Evolutionary conservation across 2,888 invertebrate genomes (phyloP), one percentile per base, ranked within the genome.

Genomic region (Troides helena): DNA sequence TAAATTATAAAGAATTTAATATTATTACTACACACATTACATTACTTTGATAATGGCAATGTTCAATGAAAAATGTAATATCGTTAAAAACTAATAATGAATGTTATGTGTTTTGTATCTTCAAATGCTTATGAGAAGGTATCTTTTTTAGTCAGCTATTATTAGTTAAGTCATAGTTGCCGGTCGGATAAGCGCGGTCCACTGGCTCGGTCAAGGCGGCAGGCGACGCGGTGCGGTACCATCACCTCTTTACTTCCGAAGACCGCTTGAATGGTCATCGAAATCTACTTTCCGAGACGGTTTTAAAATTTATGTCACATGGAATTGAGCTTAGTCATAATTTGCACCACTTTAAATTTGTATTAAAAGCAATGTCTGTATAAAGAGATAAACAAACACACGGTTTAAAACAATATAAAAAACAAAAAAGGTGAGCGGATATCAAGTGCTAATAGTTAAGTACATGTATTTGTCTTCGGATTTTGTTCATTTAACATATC

Each of bases 121-220:
- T 12, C n/a, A 53, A n/a, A 12, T 6, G 6, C 6, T n/a, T 23
- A 58, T 14, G 57, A 6, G 57, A 65, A 65, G 1, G 39, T 12
- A 14, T 12, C n/a, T 56, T 57, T 56, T 64, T 65, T 64, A 25
- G 30, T 18, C n/a, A 12, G 63, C n/a, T 36, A 62, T 57, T 62
- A 62, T 43, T 62, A 25, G 50, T 23, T 46, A 50, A 58, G 46
- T 61, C 21, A 56, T 60, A 57, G 64, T 65, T 74, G 69, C 72
- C 72, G 74, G 71, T 74, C 72, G 72, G 69, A 65, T 72, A 71
- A 74, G 74, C 77, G 73, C 72, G 82, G 83, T 75, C 83, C 81
- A 84, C 78, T 80, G 81, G 79, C 76, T 82, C 80, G 86, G 86
- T 85, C 87, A 88, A 87, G 88, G 88, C 76, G 67, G 77, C 73